Percentiles rank a stretch among this genome's conserved stretches.
Evolutionary conservation across 2,888 invertebrate genomes (phyloP).

Genomic region (Halictus quadricinctus): DNA sequence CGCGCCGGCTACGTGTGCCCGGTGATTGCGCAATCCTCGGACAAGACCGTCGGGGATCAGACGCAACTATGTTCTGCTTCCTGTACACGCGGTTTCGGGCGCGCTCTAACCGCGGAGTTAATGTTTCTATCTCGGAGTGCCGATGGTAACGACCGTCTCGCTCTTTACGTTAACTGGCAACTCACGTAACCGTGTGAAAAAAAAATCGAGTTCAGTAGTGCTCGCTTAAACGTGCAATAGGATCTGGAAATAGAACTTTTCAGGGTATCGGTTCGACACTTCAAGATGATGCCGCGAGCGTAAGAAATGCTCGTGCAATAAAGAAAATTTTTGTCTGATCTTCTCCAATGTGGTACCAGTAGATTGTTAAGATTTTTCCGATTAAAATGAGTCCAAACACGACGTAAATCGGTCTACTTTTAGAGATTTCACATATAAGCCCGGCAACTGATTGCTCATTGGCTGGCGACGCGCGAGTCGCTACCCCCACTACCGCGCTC

Average conservation of each 20-base stretch:
- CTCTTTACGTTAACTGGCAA: neutral
- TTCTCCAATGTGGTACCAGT: neutral
- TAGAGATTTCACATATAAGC: neutral
- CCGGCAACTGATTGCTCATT: neutral
- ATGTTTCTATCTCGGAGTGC: slow-evolving; percentile 10
- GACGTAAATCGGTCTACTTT: neutral
- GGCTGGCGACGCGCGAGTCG: neutral
- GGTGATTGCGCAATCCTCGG: slow-evolving; percentile 59
- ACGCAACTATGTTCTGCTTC: slow-evolving; percentile 43
- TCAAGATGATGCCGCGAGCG: no score
- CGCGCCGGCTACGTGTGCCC: slow-evolving; percentile 40
- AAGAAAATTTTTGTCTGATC: neutral
- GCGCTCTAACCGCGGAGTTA: neutral
- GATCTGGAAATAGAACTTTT: neutral
- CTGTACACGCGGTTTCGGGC: slow-evolving; percentile 17
- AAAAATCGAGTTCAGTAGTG: neutral
- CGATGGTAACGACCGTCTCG: slow-evolving; percentile 8
- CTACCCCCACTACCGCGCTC: neutral
- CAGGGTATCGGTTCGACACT: no score
- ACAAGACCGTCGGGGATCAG: slow-evolving; percentile 58
- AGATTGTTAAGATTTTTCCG: neutral
- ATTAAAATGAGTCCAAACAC: neutral
- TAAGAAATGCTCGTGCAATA: no score
- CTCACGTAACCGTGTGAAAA: neutral
- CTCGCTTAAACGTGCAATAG: no score